A percentile compares a stretch with the other conserved stretches of the same genome.
These are phyloP conservation scores for Hermaeophaga mercurialis DNA, from an alignment of 2,888 invertebrate species.

Conservation along the genomic window DNA sequence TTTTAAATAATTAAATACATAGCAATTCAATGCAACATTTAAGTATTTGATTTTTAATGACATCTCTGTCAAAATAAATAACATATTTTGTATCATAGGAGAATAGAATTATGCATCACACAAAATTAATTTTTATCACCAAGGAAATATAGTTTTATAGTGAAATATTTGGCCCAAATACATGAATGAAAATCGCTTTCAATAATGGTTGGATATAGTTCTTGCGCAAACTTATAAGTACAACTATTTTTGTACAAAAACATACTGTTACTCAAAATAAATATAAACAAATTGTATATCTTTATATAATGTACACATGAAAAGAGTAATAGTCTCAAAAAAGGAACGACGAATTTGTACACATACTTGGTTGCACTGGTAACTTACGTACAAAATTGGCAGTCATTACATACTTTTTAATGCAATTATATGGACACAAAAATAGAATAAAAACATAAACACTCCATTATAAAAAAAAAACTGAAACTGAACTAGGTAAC, in stretches of 20 bases:
- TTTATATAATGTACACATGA: conserved; percentile 44
- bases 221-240: conserved; percentile 42
- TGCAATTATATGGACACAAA: conserved; percentile 42
- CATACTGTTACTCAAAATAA: conserved; percentile 44
- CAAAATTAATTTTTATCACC: too few relatives aligned
- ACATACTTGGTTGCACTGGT: conserved; percentile 58
- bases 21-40: not conserved
- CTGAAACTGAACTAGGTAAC: too few relatives aligned
- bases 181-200: not conserved
- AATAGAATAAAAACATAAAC: conserved; percentile 3
- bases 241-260: conserved; percentile 44
- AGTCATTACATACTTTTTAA: conserved; percentile 48
- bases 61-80: conserved; percentile 8
- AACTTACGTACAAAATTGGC: conserved; percentile 57
- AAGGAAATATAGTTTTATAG: not conserved
- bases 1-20: not conserved
- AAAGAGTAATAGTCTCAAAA: conserved; percentile 46
- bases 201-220: conserved; percentile 7
- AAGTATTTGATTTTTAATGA: conserved; percentile 3
- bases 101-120: not conserved
- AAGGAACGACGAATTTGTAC: conserved; percentile 57
- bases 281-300: conserved; percentile 46
- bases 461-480: too few relatives aligned
- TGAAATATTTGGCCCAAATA: conserved; percentile 1
- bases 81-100: not conserved